Conservation (phyloP, 2,113 vertebrate species). For the Athene cunicularia region DNA sequence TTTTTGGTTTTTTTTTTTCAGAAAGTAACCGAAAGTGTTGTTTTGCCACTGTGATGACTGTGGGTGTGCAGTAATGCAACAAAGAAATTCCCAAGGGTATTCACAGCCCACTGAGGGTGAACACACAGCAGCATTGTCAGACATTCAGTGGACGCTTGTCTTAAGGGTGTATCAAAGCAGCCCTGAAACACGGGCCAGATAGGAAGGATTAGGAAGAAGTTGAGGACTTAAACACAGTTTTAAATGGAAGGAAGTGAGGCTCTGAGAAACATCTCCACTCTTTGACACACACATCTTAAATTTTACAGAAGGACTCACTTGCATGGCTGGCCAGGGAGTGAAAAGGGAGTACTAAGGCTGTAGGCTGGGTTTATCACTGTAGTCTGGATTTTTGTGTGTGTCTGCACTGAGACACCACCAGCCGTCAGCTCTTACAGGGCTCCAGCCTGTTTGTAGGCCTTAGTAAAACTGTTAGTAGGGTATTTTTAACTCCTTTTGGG, state of each 20-base stretch:
- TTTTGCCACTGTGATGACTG: not conserved
- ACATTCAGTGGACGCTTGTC: not conserved
- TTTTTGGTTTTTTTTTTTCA: not conserved
- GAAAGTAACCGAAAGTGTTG: not conserved
- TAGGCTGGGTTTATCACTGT: no score
- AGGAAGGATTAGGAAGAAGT: not conserved
- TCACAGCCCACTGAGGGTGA: not conserved
- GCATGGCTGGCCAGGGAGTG: not conserved
- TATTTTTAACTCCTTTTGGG: not conserved
- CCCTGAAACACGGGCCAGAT: not conserved
- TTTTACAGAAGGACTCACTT: accelerated
- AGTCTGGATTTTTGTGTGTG: not conserved
- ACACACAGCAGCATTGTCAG: slow-evolving; percentile 32
- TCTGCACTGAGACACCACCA: not conserved
- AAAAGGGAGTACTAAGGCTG: not conserved
- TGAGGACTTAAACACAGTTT: not conserved
- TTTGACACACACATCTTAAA: not conserved
- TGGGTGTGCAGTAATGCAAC: slow-evolving; percentile 23
- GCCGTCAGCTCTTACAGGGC: not conserved
- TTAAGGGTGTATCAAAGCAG: not conserved
- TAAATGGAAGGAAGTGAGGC: accelerated
- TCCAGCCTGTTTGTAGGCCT: not conserved
- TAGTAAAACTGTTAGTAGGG: no score
- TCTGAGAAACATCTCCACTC: not conserved
- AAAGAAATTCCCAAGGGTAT: slow-evolving; percentile 1